Percentiles rank a stretch among this genome's conserved stretches.
phyloP scores from a whole-genome alignment of 2,797 vertebrate genomes.

The Alectoris magna region DNA sequence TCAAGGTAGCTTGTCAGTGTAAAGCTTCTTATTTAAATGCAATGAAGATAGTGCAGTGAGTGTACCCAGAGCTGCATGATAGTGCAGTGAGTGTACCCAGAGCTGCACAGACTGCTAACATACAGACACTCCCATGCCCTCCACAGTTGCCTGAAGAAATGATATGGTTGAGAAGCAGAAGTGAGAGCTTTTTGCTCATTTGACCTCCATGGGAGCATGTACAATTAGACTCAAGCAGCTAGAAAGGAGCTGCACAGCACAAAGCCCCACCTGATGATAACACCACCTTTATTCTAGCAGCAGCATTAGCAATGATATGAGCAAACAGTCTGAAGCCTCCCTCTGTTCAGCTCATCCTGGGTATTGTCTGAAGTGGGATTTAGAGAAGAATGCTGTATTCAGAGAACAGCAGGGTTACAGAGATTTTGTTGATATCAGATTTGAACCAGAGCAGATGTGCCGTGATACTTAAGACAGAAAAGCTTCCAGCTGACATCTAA shows the following conservation, averaged over 20 bases:
- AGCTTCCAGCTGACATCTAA: conserved; percentile 23
- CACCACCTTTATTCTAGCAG: conserved; percentile 10
- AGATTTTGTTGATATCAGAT: conserved; percentile 16
- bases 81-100: background rate
- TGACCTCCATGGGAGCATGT: background rate
- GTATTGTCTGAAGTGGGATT: conserved; percentile 55
- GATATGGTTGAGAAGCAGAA: background rate
- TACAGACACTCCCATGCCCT: background rate
- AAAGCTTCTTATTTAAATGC: background rate
- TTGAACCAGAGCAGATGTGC: background rate
- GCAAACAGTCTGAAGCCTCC: background rate
- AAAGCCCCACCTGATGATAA: background rate
- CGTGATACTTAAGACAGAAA: conserved; percentile 20
- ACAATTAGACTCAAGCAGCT: background rate
- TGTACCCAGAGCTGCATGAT: background rate
- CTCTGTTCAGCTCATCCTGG: conserved; percentile 25
- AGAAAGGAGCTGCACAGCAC: background rate
- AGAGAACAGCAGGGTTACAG: conserved; percentile 27
- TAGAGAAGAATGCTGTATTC: background rate
- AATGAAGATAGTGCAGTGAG: background rate
- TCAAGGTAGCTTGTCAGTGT: background rate
- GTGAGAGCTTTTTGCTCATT: background rate
- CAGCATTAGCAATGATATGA: background rate
- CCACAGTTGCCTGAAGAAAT: background rate
- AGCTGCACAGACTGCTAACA: background rate